These are phyloP conservation scores for Uria aalge DNA, from an alignment of 2,113 vertebrate species.

Conservation along the genomic window DNA sequence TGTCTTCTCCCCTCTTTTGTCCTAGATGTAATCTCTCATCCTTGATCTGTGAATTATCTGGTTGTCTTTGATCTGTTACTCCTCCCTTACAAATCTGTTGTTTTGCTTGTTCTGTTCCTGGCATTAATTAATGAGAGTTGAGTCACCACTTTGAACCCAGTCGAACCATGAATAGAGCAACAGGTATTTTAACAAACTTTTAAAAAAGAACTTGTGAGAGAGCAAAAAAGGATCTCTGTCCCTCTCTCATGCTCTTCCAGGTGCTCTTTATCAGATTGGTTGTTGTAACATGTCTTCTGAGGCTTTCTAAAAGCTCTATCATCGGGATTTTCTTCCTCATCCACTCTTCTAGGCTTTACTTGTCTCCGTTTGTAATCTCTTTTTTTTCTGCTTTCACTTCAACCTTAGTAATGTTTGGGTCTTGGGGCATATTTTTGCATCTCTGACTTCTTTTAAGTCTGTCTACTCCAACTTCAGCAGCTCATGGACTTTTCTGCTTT, in stretches of 20 bases:
- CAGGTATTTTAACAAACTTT: not conserved
- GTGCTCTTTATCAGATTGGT: not conserved
- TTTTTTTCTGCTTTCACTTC: not conserved
- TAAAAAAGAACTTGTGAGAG: not conserved
- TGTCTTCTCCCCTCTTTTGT: not conserved
- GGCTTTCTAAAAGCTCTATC: not conserved
- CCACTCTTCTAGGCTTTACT: not conserved
- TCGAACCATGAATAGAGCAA: not conserved
- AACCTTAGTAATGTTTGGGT: not conserved
- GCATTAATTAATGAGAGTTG: not conserved
- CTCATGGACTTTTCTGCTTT: not conserved
- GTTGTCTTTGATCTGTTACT: not conserved
- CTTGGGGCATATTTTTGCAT: not conserved
- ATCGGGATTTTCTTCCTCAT: not conserved
- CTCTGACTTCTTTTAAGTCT: not conserved
- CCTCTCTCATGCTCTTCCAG: not conserved
- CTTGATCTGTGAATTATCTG: not conserved
- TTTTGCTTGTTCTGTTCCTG: not conserved
- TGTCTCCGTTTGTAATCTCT: not conserved
- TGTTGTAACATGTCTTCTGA: not conserved
- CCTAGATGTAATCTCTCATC: not conserved
- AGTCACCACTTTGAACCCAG: not conserved
- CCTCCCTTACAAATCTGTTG: not conserved
- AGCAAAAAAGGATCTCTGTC: not conserved
- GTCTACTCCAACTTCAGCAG: not conserved